A percentile compares a stretch with the other conserved stretches of the same genome.
phyloP scores from a whole-genome alignment of 1,140 invertebrate species.

The Anoplolepis gracilipes region DNA sequence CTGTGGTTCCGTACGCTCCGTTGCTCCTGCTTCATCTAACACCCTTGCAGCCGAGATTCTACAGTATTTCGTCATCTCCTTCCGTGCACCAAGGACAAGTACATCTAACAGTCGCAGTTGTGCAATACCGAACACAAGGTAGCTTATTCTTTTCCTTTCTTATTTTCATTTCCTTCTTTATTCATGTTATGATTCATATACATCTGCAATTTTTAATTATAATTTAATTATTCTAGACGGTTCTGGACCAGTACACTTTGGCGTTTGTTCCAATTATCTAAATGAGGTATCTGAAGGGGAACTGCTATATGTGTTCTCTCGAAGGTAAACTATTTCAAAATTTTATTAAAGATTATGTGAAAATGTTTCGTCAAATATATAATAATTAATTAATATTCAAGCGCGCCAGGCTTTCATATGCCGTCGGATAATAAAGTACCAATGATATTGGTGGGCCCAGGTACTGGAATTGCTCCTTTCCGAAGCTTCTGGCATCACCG shows the following conservation, averaged over 20 bases:
- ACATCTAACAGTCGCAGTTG: slow-evolving; percentile 96
- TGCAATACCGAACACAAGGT: slow-evolving; percentile 95
- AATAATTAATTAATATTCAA: slow-evolving; percentile 84
- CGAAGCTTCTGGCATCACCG: slow-evolving; percentile 96
- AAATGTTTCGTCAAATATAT: slow-evolving; percentile 8
- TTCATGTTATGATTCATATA: neutral
- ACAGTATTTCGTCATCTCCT: slow-evolving; percentile 97
- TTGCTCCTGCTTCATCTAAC: slow-evolving; percentile 94
- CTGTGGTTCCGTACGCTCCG: slow-evolving; percentile 92
- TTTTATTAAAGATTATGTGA: slow-evolving; percentile 9
- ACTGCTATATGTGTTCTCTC: slow-evolving; percentile 92
- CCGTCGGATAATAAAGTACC: slow-evolving; percentile 93
- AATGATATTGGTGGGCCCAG: slow-evolving; percentile 97
- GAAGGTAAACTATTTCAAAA: slow-evolving; percentile 88
- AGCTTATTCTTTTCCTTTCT: slow-evolving; percentile 64
- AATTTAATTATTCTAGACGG: slow-evolving; percentile 87
- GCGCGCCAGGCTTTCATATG: slow-evolving; percentile 96
- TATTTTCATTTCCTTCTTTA: neutral
- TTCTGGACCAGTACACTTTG: slow-evolving; percentile 93
- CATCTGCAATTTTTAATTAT: neutral
- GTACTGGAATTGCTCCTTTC: slow-evolving; percentile 97
- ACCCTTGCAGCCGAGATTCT: slow-evolving; percentile 96
- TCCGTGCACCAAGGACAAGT: slow-evolving; percentile 91
- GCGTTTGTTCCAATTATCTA: slow-evolving; percentile 97
- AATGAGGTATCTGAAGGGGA: slow-evolving; percentile 90